phyloP scores from a whole-genome alignment of 2,113 vertebrate species.

The Antidorcas marsupialis region DNA sequence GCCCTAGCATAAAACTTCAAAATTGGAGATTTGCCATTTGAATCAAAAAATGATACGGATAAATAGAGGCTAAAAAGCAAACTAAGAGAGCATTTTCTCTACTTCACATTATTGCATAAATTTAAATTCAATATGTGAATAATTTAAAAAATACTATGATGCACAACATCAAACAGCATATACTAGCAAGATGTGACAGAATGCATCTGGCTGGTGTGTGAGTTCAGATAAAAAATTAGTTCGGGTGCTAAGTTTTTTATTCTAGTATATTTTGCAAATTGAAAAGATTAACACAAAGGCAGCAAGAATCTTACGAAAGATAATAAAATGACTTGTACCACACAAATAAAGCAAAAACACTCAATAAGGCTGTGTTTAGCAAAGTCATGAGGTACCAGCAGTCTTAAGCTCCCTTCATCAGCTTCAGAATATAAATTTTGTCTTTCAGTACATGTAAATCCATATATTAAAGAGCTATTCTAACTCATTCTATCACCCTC shows the following conservation, averaged over 20 bases:
- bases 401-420: background rate
- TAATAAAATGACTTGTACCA: background rate
- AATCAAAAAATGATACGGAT: slow-evolving; percentile 81
- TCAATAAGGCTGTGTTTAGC: background rate
- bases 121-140: slow-evolving; percentile 82
- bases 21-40: slow-evolving; percentile 83
- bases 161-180: slow-evolving; percentile 81
- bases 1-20: slow-evolving; percentile 81
- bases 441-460: slow-evolving; percentile 16
- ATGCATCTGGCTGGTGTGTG: slow-evolving; percentile 61
- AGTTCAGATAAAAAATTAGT: slow-evolving; percentile 74
- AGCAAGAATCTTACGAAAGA: background rate
- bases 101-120: slow-evolving; percentile 80
- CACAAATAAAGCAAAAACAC: background rate
- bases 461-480: slow-evolving; percentile 17
- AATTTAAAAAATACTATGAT: slow-evolving; percentile 78
- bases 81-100: slow-evolving; percentile 67
- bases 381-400: background rate
- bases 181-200: slow-evolving; percentile 77
- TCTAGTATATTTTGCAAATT: slow-evolving; percentile 68
- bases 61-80: slow-evolving; percentile 76
- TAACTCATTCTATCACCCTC: slow-evolving; percentile 44
- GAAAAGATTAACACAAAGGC: slow-evolving; percentile 50
- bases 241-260: slow-evolving; percentile 53
- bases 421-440: background rate